Evolutionary conservation across 2,888 invertebrate genomes (phyloP), one percentile per base, ranked within the genome.

Genomic region (Fabriciana adippe): DNA sequence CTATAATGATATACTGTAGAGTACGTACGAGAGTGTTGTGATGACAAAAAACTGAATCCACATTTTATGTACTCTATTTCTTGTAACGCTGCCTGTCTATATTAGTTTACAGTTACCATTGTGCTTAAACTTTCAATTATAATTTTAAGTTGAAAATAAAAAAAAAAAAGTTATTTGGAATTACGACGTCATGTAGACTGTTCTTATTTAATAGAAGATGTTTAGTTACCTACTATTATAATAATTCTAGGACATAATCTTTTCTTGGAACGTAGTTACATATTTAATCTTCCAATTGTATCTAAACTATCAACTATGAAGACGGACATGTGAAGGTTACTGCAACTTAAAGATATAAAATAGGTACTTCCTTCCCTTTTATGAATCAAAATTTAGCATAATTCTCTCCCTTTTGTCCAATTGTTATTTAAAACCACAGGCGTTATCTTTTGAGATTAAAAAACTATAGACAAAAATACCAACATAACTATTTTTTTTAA

Each of bases 1-100:
- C 47, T 21, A 61, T 67, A 71, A 71, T 71, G 60, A 69, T 59
- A 64, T 63, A 57, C 56, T 64, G 35, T 8, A 63, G 15, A 45
- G 16, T 61, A 14, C 11, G 35, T 51, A 47, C 5, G n/a, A 47
- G 51, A 35, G 18, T n/a, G 41, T 62, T n/a, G 31, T 6, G 16
- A 56, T 26, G 31, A n/a, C 54, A 51, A 60, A 31, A 31, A 55
- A 35, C 6, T 18, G 16, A 5, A 48, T 31, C 64, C 51, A 13
- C 6, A 11, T 47, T 63, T 14, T 63, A 31, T 3, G 0, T 26
- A 35, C 35, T 31, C 14, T 15, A 45, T 65, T 13, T 16, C 16
- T 16, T 16, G 3, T 16, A 15, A 31, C 5, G 3, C 15, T 11
- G 13, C n/a, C 1, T n/a, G 16, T 48, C 13, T 13, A 31, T 26